Conservation (phyloP, 2,113 vertebrate genomes). For the Atlantisia rogersi region DNA sequence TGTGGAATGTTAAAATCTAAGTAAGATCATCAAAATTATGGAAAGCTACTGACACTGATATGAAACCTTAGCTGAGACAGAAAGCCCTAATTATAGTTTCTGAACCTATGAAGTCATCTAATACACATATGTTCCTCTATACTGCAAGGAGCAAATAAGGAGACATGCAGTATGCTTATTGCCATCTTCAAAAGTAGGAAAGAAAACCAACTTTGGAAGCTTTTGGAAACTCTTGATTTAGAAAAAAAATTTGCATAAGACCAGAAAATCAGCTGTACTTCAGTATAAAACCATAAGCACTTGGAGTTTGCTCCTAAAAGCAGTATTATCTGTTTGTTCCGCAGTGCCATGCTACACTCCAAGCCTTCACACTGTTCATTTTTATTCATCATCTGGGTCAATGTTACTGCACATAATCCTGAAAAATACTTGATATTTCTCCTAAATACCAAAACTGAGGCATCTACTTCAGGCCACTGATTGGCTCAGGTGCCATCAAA, state of each 20-base stretch:
- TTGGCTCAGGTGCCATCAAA: background rate
- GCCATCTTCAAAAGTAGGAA: background rate
- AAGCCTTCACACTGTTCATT: background rate
- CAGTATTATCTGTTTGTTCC: background rate
- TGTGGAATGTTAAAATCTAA: background rate
- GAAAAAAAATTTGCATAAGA: constrained; percentile 1
- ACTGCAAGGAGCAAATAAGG: background rate
- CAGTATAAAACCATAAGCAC: background rate
- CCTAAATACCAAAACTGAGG: background rate
- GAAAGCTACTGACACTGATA: background rate
- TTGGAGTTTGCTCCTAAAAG: background rate
- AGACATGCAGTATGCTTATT: background rate
- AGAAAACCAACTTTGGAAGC: background rate
- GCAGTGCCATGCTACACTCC: background rate
- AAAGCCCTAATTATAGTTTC: constrained; percentile 44
- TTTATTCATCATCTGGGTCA: background rate
- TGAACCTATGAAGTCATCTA: constrained; percentile 54
- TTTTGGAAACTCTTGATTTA: background rate
- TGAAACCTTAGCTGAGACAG: background rate
- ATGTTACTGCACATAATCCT: background rate
- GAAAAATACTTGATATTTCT: background rate
- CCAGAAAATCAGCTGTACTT: background rate
- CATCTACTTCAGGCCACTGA: background rate
- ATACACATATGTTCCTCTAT: constrained; percentile 16
- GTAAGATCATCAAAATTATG: background rate